phyloP scores from a whole-genome alignment of 2,888 invertebrate species.

The Limnephilus lunatus region DNA sequence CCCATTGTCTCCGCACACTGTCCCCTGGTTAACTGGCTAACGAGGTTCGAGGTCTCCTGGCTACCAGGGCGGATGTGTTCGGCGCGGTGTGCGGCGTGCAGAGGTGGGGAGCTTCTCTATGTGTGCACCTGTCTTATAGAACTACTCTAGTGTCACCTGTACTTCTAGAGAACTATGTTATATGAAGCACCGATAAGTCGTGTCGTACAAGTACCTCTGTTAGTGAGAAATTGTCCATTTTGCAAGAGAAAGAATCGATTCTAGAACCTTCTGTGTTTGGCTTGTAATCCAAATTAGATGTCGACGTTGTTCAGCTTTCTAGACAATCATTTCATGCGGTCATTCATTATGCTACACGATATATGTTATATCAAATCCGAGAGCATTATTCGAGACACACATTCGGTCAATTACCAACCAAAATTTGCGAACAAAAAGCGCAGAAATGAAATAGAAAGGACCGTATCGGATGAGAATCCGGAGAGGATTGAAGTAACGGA shows the following conservation, averaged over 20 bases:
- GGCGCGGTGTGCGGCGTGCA: not conserved
- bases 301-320: conserved; percentile 68
- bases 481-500: conserved; percentile 30
- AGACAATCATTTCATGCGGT: conserved; percentile 62
- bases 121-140: conserved; percentile 8
- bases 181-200: conserved; percentile 46
- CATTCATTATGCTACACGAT: conserved; percentile 46
- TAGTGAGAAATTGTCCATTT: conserved; percentile 67
- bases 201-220: conserved; percentile 60
- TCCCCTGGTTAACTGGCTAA: not conserved
- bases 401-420: conserved; percentile 24
- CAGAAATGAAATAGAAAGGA: conserved; percentile 31
- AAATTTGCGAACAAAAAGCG: conserved; percentile 27
- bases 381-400: conserved; percentile 60
- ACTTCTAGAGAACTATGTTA: conserved; percentile 18
- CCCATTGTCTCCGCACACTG: not conserved
- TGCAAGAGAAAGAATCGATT: conserved; percentile 60
- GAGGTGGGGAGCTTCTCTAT: not conserved
- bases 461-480: conserved; percentile 8
- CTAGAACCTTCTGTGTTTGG: conserved; percentile 62
- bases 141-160: not conserved
- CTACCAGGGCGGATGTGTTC: not conserved
- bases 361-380: conserved; percentile 54
- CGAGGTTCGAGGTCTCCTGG: not conserved
- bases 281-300: conserved; percentile 62